Conservation (phyloP, 2,113 vertebrate species). For the Candoia aspera region DNA sequence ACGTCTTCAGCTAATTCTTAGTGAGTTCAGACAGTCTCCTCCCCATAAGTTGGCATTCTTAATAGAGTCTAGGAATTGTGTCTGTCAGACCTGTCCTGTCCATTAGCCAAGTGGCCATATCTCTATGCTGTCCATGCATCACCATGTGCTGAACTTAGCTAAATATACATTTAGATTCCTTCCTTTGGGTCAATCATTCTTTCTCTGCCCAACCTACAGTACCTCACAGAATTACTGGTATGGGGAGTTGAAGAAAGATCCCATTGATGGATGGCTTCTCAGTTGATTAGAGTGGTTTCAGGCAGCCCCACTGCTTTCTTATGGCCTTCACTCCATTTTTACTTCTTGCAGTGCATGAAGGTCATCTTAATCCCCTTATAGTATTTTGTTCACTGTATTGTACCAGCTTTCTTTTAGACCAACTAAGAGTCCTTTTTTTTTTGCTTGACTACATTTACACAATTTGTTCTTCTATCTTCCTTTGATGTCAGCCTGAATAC, state of each 20-base stretch:
- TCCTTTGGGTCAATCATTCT: background rate
- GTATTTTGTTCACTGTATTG: conserved; percentile 43
- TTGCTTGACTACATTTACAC: conserved; percentile 60
- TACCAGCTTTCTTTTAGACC: conserved; percentile 26
- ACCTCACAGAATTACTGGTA: background rate
- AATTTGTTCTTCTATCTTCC: conserved; percentile 69
- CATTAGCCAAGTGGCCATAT: background rate
- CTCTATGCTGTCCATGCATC: background rate
- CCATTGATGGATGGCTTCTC: background rate
- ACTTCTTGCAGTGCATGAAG: background rate
- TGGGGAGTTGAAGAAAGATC: background rate
- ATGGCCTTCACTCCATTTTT: background rate
- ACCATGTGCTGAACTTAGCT: background rate
- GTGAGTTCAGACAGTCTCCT: background rate
- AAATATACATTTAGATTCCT: background rate
- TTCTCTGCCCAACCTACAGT: background rate
- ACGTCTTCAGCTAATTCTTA: background rate
- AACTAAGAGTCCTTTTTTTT: conserved; percentile 57
- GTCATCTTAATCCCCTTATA: conserved; percentile 10
- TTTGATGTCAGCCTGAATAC: conserved; percentile 67
- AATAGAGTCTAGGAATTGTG: background rate
- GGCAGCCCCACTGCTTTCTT: background rate
- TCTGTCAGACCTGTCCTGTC: background rate
- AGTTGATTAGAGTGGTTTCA: background rate
- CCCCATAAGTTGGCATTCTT: background rate